A percentile compares a stretch with the other conserved stretches of the same genome.
Conservation (phyloP, 2,888 invertebrate genomes). For the Torymus auratus region DNA sequence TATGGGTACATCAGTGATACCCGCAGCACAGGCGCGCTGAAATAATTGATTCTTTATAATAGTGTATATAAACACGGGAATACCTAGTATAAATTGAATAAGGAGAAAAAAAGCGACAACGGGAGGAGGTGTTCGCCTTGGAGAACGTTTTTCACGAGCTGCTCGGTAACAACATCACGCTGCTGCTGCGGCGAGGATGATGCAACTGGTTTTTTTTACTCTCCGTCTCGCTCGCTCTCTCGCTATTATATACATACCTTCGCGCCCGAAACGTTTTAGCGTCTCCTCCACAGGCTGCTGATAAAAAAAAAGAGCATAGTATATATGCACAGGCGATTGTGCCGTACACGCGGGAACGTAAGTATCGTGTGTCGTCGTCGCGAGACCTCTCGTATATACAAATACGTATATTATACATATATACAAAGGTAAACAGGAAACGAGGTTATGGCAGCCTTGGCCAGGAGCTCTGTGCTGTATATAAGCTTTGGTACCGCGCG, state of each 20-base stretch:
- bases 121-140: constrained; percentile 39
- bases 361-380: not conserved
- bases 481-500: constrained; percentile 24
- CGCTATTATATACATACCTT: not conserved
- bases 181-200: constrained; percentile 22
- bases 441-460: constrained; percentile 39
- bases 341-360: too few species aligned
- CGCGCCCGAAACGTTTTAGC: not conserved
- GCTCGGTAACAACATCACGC: too few species aligned
- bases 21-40: too few species aligned
- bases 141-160: constrained; percentile 38
- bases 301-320: too few species aligned
- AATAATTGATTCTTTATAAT: too few species aligned
- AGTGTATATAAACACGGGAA: too few species aligned
- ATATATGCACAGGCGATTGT: too few species aligned
- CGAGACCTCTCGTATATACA: constrained; percentile 9
- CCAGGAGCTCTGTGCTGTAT: not conserved
- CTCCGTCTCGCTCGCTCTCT: too few species aligned
- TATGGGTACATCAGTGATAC: too few species aligned
- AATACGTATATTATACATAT: not conserved
- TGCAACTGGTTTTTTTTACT: constrained; percentile 38
- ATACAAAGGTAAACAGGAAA: constrained; percentile 53
- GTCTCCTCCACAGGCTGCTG: not conserved
- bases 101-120: constrained; percentile 4
- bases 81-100: too few species aligned